Base-by-base conservation (phyloP, 2,888 invertebrate genomes). In the Seira sanloemensis region DNA sequence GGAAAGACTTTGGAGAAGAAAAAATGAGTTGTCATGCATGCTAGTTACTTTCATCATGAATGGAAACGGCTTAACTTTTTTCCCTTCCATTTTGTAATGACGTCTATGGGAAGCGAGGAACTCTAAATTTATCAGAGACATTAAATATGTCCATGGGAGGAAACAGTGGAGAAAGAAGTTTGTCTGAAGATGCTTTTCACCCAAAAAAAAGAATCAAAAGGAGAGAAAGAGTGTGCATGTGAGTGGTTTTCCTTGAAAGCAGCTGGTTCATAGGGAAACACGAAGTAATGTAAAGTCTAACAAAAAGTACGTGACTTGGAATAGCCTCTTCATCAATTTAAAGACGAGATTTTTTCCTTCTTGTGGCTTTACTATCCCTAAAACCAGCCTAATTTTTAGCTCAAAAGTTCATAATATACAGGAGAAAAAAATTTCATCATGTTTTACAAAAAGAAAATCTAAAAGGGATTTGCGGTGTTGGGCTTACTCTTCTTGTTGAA, bases 401-500 rank as follows among this genome's bases (percentile, higher is more conserved):
- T 69, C 16, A 69, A 69, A 12, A 69, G 19, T 26, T 25, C 27
- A 25, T 19, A 69, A 26, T 65, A 65, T 16, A 66, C n/a, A 21
- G 23, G 16, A 66, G 25, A 66, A 9, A 12, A 9, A 16, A 25
- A 66, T 66, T 21, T 66, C 66, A 50, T 50, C 50, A 50, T 50
- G 9, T 50, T 50, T 12, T 50, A 50, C 50, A 50, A 12, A 12
- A 50, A n/a, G n/a, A n/a, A n/a, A n/a, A n/a, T n/a, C n/a, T n/a
- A n/a, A n/a, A n/a, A n/a, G n/a, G n/a, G n/a, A n/a, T n/a, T n/a
- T n/a, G n/a, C n/a, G n/a, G n/a, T n/a, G n/a, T n/a, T 68, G 23
- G 9, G 74, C 86, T 86, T 85, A 89, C 89, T 79, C 65, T 89
- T 89, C 62, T 86, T 80, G 77, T 86, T 87, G 58, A 84, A 74